phyloP scores from a whole-genome alignment of 2,797 vertebrate species.

The Masticophis lateralis region DNA sequence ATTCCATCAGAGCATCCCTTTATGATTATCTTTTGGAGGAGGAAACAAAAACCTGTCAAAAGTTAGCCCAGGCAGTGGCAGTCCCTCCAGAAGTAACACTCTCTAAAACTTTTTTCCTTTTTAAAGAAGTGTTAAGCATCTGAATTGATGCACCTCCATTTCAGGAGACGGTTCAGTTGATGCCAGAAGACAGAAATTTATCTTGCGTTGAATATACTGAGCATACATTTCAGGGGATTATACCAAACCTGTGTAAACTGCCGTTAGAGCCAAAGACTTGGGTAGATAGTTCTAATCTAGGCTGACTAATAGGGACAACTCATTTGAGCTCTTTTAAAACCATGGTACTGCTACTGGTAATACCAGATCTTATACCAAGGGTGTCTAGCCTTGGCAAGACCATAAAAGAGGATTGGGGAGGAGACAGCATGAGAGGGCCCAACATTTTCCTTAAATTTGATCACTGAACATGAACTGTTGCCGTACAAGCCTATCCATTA shows the following conservation, averaged over 20 bases:
- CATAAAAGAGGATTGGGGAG: neutral
- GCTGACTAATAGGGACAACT: neutral
- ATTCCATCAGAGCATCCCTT: neutral
- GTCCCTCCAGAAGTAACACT: neutral
- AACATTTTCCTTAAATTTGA: neutral
- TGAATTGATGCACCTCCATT: neutral
- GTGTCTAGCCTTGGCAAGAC: neutral
- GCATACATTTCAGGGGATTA: neutral
- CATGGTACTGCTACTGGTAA: neutral
- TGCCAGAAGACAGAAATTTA: neutral
- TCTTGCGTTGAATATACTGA: neutral
- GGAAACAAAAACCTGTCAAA: neutral
- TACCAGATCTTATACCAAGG: neutral
- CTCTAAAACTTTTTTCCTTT: neutral
- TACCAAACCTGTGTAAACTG: neutral
- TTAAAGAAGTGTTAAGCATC: neutral
- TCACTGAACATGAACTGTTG: neutral
- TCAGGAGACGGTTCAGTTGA: neutral
- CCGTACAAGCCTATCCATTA: neutral
- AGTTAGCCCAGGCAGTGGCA: neutral
- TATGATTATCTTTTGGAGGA: neutral
- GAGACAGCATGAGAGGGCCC: neutral
- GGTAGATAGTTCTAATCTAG: neutral
- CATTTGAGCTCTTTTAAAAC: neutral
- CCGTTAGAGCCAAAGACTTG: neutral